Evolutionary conservation across 2,888 invertebrate species (phyloP), one percentile per base, ranked within the genome.

Genomic region (Drosophila stalkeri): DNA sequence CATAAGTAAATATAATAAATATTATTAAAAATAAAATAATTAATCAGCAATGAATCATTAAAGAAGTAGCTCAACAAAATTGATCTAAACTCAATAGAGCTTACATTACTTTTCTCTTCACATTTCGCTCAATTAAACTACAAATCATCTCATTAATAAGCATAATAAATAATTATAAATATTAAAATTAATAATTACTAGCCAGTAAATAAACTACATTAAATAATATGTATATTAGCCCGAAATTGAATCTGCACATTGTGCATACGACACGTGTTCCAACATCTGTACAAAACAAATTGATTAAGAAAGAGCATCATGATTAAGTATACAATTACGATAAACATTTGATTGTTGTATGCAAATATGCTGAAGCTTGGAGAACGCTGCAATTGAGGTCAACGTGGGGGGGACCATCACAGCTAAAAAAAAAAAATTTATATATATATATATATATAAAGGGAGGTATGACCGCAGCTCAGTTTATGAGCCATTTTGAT

Each of bases 311-410:
- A 12, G 23, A 14, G 64, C n/a, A 43, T 51, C 20, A 44, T 55
- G 31, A 72, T 71, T 64, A 55, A 31, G 23, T 18, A 47, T 31
- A 43, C 47, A 39, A 59, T 59, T 59, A 35, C 59, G 51, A 64
- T 73, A 57, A 54, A 56, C 49, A 47, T 35, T 14, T 33, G 47
- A 61, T 67, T 67, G 60, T 43, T 54, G 49, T 23, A 62, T 64
- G 66, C 44, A 74, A 67, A 67, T 61, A 18, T 49, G 49, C 14
- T 16, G 39, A 35, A 44, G 43, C 16, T 52, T 56, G 44, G 20
- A 20, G 3, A 23, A 16, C 55, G 37, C 64, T 78, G 77, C 77
- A 59, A 75, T 63, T 69, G 66, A 75, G 72, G 75, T 77, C 66
- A 74, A 51, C 37, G 43, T n/a, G 51, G 31, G 31, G 12, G 41